Base-by-base conservation (phyloP, 2,888 invertebrate genomes). In the Meta bourneti region DNA sequence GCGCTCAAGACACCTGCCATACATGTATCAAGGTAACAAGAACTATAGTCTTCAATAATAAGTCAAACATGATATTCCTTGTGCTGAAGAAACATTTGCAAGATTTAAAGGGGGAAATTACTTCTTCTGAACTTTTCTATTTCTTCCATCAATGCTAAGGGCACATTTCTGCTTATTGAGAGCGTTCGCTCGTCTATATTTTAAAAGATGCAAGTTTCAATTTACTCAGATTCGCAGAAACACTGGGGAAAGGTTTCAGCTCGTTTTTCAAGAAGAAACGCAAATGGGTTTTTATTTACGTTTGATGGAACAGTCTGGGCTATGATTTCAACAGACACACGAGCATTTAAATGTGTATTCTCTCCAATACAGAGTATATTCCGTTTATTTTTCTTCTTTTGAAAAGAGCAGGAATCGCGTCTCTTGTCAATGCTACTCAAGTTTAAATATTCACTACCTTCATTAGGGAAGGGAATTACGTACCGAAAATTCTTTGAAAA, bases 141-240 rank as follows among this genome's bases (percentile, higher is more conserved):
- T 34, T 34, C 34, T 34, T 34, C 34, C 34, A 34, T 34, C 34
- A 34, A 34, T 34, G 34, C 34, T 34, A 34, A 34, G 34, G 34
- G 34, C 34, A 34, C 34, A 34, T 34, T 34, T 34, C 4, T 34
- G 34, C 48, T 49, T 51, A 77, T 77, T 61, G 54, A 6, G n/a
- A 20, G 61, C 61, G 13, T 61, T 20, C 79, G 34, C 34, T 49
- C 34, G 54, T 79, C 79, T 34, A 79, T 79, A 79, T 61, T 79
- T 79, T 61, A 79, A 61, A 20, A 79, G 79, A 79, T 34, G 16
- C 11, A 20, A 61, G 61, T 61, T 79, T 79, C 79, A 79, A 79
- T 79, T 79, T 79, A 61, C 34, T 61, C 54, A 13, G 20, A 79
- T 61, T 61, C 20, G 34, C 61, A 61, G 34, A 61, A 61, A 61